Base-by-base conservation (phyloP, 2,888 invertebrate genomes). In the Tinea pellionella region DNA sequence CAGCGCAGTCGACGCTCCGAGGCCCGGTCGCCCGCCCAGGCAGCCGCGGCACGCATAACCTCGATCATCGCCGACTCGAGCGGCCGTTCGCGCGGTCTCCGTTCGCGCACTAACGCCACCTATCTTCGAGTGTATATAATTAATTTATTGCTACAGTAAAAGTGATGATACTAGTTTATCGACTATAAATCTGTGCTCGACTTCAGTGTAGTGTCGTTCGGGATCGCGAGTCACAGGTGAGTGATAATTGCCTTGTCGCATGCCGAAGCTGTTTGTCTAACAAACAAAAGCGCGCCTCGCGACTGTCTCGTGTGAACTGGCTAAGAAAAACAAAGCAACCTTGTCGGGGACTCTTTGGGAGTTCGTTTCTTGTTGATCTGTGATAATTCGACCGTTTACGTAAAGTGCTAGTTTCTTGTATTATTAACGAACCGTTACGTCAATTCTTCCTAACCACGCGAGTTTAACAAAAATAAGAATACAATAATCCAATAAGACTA, bases 111-210 rank as follows among this genome's bases (percentile, higher is more conserved):
- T 51, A 43, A 63, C 64, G 66, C 64, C 66, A 68, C 69, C 72
- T 75, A 74, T 72, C 71, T 37, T 37, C 37, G 70, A 80, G 82
- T 80, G 77, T 74, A 75, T 76, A 79, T 78, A 77, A 85, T 82
- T 82, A 83, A 82, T 83, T 82, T 82, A 84, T 75, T 80, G 78
- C 81, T 75, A 71, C 75, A 82, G 78, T 84, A 80, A 82, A 80
- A 83, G 86, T 87, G 86, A 87, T 86, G 80, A 83, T 83, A 81
- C 78, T 71, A 78, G 82, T 84, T 85, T 82, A 84, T 84, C 79
- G 81, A 80, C 86, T 74, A 80, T 85, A 83, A 84, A 86, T 80
- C 82, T 80, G 82, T 80, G 78, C 19, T n/a, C 37, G 24, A 55
- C 55, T 29, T 55, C 55, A 57, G 57, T 57, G 59, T 74, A 75